A percentile compares a stretch with the other conserved stretches of the same genome.
Evolutionary conservation across 2,797 vertebrate genomes (phyloP).

Genomic region (Acipenser ruthenus): DNA sequence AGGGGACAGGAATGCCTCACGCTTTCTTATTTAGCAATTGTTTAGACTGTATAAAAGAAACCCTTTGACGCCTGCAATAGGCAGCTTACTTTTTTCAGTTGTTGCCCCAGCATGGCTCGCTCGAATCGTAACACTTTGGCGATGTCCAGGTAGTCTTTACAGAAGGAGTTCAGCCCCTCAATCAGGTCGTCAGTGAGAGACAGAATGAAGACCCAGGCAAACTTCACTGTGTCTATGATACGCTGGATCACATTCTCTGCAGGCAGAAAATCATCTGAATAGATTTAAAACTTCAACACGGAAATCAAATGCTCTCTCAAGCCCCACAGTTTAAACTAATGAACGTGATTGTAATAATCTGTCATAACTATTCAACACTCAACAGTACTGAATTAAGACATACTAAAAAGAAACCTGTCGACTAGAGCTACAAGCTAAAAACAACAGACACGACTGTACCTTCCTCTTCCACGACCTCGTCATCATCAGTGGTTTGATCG

Average conservation of each 20-base stretch:
- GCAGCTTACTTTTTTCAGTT: constrained; percentile 54
- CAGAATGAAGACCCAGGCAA: constrained; percentile 50
- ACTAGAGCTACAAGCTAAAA: too few relatives aligned
- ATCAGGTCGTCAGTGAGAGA: constrained; percentile 48
- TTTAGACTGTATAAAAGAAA: too few relatives aligned
- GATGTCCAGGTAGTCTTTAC: constrained; percentile 51
- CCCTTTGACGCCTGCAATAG: neutral
- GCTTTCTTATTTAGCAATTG: neutral
- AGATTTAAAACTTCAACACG: too few relatives aligned
- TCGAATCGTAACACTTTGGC: constrained; percentile 53
- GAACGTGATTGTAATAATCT: too few relatives aligned
- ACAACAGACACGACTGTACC: constrained; percentile 30
- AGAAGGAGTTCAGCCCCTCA: constrained; percentile 45
- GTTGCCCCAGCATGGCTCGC: constrained; percentile 43
- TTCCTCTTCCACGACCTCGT: constrained; percentile 41
- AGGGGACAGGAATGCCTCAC: neutral
- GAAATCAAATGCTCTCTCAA: too few relatives aligned
- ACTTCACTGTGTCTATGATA: constrained; percentile 39
- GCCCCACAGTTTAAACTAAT: too few relatives aligned
- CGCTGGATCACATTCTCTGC: constrained; percentile 53
- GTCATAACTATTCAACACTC: too few relatives aligned
- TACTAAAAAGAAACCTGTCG: too few relatives aligned
- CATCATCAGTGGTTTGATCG: constrained; percentile 36
- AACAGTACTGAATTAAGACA: too few relatives aligned
- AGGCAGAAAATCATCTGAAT: neutral